Base-by-base conservation (phyloP, 2,888 invertebrate species). In the Andricus quercusramuli region DNA sequence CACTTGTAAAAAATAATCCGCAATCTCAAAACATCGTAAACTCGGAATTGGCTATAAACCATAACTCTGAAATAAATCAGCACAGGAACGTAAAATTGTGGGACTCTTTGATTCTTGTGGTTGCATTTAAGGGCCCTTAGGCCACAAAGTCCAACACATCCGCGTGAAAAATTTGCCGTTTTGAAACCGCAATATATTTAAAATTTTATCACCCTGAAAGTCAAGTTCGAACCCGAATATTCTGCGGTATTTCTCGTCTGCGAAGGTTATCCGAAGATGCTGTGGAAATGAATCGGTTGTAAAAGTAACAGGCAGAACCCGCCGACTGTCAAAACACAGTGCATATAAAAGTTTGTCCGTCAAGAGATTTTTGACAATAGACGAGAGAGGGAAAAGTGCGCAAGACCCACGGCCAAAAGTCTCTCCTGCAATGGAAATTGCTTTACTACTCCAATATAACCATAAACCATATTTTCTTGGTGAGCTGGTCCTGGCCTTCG, bases 281-380 rank as follows among this genome's bases (percentile, higher is more conserved):
- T 22, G 22, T 1, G 20, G 25, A 17, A 44, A 51, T 32, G 74
- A 78, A 65, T 80, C 80, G 82, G 84, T 88, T 88, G 85, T 90
- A 89, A 90, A 90, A 89, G 85, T 91, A 90, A 91, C 86, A 90
- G 85, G 87, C 90, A 89, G 86, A 92, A 91, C 90, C 91, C 91
- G 88, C 90, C 82, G 89, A 86, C 88, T 91, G 92, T 92, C 91
- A 92, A 92, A 91, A 92, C 91, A 91, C 62, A 44, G 74, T 80
- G 79, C 80, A 87, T 86, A 88, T 89, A 89, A 86, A 84, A 82
- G 77, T 64, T 78, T 56, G 70, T 70, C 77, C 62, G 77, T 77
- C 79, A 62, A 74, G 65, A 85, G 82, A 83, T 80, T 79, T 74
- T 70, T 85, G 79, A 87, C 84, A 87, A 87, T 86, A 81, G 76